Evolutionary conservation across 2,113 vertebrate genomes (phyloP).

Genomic region (Coptodon rendalli): DNA sequence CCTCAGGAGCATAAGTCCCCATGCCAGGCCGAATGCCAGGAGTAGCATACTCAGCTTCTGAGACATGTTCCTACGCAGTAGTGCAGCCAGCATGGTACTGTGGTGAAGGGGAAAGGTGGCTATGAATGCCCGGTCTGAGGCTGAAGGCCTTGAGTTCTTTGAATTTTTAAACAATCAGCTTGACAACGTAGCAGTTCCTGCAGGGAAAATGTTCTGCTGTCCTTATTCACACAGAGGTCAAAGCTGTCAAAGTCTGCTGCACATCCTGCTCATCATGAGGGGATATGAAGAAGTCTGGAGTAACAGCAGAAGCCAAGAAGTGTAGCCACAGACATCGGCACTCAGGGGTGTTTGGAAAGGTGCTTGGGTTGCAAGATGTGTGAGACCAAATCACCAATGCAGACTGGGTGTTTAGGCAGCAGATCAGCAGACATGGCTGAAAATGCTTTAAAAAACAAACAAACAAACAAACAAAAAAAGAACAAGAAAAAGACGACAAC

Average conservation of each 20-base stretch:
- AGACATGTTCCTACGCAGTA: conserved; percentile 91
- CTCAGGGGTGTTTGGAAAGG: background rate
- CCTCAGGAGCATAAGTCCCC: conserved; percentile 91
- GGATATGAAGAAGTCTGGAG: background rate
- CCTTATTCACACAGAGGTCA: background rate
- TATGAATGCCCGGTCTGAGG: background rate
- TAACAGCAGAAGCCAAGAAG: conserved; percentile 1
- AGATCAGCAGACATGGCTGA: conserved; percentile 9
- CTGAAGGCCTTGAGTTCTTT: background rate
- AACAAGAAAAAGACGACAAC: background rate
- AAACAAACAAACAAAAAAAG: background rate
- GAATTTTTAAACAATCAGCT: background rate
- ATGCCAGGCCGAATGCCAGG: conserved; percentile 86
- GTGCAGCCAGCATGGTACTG: conserved; percentile 80
- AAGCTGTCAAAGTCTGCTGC: background rate
- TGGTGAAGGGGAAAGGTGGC: background rate
- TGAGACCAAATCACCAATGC: background rate
- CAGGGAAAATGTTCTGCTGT: background rate
- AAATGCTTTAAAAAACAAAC: background rate
- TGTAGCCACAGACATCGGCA: background rate
- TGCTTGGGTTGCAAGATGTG: background rate
- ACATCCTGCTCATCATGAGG: background rate
- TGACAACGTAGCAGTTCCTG: background rate
- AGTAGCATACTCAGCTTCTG: conserved; percentile 92
- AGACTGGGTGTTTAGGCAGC: background rate